Evolutionary conservation across 2,888 invertebrate genomes (phyloP), one percentile per base, ranked within the genome.

Genomic region (Ommatoiulus sabulosus): DNA sequence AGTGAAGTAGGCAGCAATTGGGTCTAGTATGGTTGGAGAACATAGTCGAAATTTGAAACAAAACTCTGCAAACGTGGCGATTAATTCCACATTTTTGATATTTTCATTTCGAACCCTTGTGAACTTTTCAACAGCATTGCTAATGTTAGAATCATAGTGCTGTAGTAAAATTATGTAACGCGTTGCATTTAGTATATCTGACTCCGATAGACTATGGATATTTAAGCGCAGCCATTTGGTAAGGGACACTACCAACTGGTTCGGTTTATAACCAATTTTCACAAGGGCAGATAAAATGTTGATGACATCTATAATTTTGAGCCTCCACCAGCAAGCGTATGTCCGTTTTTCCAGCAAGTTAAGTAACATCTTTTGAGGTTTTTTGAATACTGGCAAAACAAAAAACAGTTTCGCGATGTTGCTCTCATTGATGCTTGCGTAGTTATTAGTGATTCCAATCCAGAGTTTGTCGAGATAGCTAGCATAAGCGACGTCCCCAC

Each of bases 41-140:
- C 94, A 92, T 88, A 95, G 92, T 89, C 94, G 93, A 91, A 95
- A 94, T 89, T 94, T 93, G 91, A 93, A 93, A 91, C 95, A 95
- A 91, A 95, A 95, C 90, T 95, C 94, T 91, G 95, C 93, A 84
- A 95, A 93, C 6, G 94, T 93, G 0, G 94, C 93, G 80, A 95
- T 92, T n/a, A 96, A 92, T n/a, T 94, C 93, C 89, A 94, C 93
- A 86, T 92, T 91, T 87, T 91, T 90, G 17, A 92, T 91, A 89
- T 91, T 91, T 5, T 90, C 89, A 7, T 93, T 93, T 92, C 94
- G 95, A 0, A 94, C 92, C 91, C 93, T 94, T 90, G 95, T 92
- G 91, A 95, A 95, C 90, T 95, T 94, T 91, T 95, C 94, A 48
- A 96, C 91, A 46, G 95, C 94, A 90, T 93, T 93, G 90, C 95